Percentiles rank a stretch among this genome's conserved stretches.
Conservation (phyloP, 2,113 vertebrate species). For the Myanophis thanlyinensis region DNA sequence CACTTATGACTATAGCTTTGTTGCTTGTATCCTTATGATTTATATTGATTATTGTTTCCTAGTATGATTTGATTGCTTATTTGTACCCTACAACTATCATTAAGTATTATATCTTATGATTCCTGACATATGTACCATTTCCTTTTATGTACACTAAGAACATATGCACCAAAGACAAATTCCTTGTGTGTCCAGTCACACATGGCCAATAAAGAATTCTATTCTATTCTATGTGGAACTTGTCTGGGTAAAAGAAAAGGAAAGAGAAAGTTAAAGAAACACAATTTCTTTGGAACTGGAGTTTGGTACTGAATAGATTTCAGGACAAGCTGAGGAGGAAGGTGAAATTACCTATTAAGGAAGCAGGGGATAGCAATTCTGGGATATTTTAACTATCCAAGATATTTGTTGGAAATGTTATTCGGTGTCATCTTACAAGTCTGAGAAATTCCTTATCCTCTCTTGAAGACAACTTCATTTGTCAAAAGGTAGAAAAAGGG, state of each 20-base stretch:
- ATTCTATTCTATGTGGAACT: too few species aligned
- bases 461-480: not conserved
- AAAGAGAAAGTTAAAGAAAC: not conserved
- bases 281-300: not conserved
- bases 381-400: not conserved
- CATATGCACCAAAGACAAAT: too few species aligned
- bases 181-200: too few species aligned
- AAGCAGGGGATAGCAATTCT: not conserved
- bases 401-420: not conserved
- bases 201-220: too few species aligned
- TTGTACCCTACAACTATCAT: too few species aligned
- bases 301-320: not conserved
- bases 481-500: not conserved
- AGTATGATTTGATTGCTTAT: too few species aligned
- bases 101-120: too few species aligned
- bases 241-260: not conserved
- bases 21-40: too few species aligned
- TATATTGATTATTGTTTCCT: too few species aligned
- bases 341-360: not conserved
- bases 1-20: too few species aligned
- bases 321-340: not conserved
- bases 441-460: not conserved
- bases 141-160: too few species aligned
- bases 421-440: not conserved
- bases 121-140: too few species aligned